Evolutionary conservation across 2,113 vertebrate genomes (phyloP), one percentile per base, ranked within the genome.

Genomic region (Chionis minor): DNA sequence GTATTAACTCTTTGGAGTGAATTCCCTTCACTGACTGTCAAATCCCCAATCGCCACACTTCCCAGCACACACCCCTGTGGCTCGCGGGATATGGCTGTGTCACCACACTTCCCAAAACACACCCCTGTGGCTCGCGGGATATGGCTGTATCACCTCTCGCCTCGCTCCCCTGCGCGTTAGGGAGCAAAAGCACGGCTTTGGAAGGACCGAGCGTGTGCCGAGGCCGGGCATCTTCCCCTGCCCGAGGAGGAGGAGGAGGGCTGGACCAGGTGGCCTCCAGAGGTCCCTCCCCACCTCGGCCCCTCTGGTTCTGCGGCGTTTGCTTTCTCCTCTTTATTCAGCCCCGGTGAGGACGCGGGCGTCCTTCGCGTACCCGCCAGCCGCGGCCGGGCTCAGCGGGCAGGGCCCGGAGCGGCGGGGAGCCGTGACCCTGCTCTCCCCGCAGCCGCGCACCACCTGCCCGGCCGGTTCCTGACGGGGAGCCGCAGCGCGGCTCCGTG

Each of bases 161-260:
- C 42, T 67, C 0, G 0, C 40, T n/a, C 44, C 45, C 33, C 32
- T 10, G 26, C 0, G 10, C 17, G 2, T 24, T 23, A 30, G 3
- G 38, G 32, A 71, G 52, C 32, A 45, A 27, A 49, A 33, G 27
- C 18, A 5, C 0, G n/a, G 33, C 9, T 17, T 26, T n/a, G 28
- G 63, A 44, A 81, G 28, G 3, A 28, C 21, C 1, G 23, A 44
- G 38, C 18, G 1, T 9, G 38, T 9, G 38, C 38, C 38, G 38
- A 38, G 38, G 38, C 38, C 38, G 38, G 38, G 38, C 52, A 12
- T 9, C 32, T 2, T 71, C 27, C 33, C 49, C 61, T 38, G 55
- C 24, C 12, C 20, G 38, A 38, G 38, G 38, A 38, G 38, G 38
- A 38, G 27, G 44, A 40, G 52, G 14, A 27, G 18, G 21, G 28